A percentile compares a stretch with the other conserved stretches of the same genome.
Conservation (phyloP, 2,888 invertebrate species). For the Therioaphis trifolii region DNA sequence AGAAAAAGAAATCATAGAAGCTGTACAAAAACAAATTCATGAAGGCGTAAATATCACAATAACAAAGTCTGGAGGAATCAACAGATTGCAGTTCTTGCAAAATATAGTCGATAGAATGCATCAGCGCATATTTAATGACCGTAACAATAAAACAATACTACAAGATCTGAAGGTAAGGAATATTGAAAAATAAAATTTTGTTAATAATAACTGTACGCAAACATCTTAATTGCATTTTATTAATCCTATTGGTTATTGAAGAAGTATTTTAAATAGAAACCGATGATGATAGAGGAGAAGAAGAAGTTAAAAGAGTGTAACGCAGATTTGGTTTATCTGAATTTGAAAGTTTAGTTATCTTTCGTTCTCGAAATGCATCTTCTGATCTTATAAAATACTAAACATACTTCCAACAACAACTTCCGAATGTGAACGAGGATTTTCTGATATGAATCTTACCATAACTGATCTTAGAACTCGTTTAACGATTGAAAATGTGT, state of each 20-base stretch:
- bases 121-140: neutral
- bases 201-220: no score
- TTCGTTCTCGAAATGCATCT: neutral
- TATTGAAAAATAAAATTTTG: no score
- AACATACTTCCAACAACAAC: slow-evolving; percentile 3
- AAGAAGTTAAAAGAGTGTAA: neutral
- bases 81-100: slow-evolving; percentile 12
- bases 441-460: slow-evolving; percentile 23
- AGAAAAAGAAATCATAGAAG: neutral
- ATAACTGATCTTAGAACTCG: slow-evolving; percentile 3
- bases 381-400: neutral
- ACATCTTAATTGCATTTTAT: no score
- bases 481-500: slow-evolving; percentile 20
- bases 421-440: slow-evolving; percentile 14
- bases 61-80: neutral
- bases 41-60: neutral
- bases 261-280: no score
- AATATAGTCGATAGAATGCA: slow-evolving; percentile 16
- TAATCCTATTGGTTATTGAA: no score
- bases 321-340: neutral
- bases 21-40: neutral
- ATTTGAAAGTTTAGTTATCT: no score
- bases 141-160: no score
- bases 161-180: no score
- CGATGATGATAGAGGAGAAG: no score